Percentiles rank a stretch among this genome's conserved stretches.
These are phyloP conservation scores for Atherinomorus stipes DNA, from an alignment of 2,113 vertebrate species.

Conservation along the genomic window DNA sequence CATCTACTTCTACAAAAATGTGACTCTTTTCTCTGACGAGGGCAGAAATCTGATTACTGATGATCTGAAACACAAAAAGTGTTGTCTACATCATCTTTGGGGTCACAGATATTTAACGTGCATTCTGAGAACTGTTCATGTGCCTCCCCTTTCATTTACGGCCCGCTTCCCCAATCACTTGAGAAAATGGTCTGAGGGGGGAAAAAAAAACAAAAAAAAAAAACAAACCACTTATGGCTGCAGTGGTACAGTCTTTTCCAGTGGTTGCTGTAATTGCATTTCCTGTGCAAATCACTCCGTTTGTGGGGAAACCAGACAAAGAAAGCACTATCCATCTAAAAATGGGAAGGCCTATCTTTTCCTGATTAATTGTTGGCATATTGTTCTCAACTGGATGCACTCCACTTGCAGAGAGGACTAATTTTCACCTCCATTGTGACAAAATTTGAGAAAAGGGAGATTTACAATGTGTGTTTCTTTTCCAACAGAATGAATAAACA, in stretches of 20 bases:
- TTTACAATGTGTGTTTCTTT: constrained; percentile 34
- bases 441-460: constrained; percentile 35
- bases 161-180: constrained; percentile 78
- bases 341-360: constrained; percentile 66
- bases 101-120: constrained; percentile 65
- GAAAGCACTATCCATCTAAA: constrained; percentile 58
- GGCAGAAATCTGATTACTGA: constrained; percentile 32
- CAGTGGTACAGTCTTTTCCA: constrained; percentile 68
- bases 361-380: constrained; percentile 78
- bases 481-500: constrained; percentile 43
- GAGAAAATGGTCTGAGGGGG: constrained; percentile 75
- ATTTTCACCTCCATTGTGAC: constrained; percentile 62
- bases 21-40: constrained; percentile 31
- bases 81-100: constrained; percentile 49
- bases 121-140: constrained; percentile 67
- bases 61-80: constrained; percentile 44
- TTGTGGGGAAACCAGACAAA: constrained; percentile 63
- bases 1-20: constrained; percentile 22
- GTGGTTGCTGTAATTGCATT: constrained; percentile 75
- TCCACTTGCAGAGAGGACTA: constrained; percentile 70
- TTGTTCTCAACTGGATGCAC: constrained; percentile 74
- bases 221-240: constrained; percentile 73
- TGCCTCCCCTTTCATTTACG: constrained; percentile 72
- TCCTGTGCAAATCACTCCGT: constrained; percentile 73
- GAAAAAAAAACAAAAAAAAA: constrained; percentile 74